Conservation (phyloP, 2,797 vertebrate genomes). For the Fistularia commersonii region DNA sequence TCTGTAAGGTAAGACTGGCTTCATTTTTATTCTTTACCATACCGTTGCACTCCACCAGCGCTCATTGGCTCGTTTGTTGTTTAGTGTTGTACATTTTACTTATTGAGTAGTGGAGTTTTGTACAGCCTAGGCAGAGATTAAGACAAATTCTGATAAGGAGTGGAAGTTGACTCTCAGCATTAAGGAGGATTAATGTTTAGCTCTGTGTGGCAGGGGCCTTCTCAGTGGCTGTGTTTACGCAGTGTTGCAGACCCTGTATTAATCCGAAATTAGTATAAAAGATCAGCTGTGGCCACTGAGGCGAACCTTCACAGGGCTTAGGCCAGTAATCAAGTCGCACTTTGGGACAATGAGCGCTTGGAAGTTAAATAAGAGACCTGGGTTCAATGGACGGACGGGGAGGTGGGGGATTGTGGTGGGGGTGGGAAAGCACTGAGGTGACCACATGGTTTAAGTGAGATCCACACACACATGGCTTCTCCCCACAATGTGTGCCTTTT, state of each 20-base stretch:
- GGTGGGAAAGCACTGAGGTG: constrained; percentile 28
- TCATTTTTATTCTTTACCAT: constrained; percentile 25
- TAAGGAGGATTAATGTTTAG: constrained; percentile 99
- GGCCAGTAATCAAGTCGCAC: constrained; percentile 83
- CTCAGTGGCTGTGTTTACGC: constrained; percentile 94
- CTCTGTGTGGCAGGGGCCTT: constrained; percentile 91
- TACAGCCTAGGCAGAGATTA: constrained; percentile 97
- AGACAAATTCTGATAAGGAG: constrained; percentile 99
- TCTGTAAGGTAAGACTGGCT: constrained; percentile 56
- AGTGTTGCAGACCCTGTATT: constrained; percentile 93
- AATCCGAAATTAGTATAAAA: constrained; percentile 99
- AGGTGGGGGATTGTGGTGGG: constrained; percentile 27
- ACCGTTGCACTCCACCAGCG: constrained; percentile 4
- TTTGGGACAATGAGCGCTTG: constrained; percentile 73
- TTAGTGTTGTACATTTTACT: constrained; percentile 79
- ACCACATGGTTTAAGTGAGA: constrained; percentile 68
- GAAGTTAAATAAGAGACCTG: constrained; percentile 71
- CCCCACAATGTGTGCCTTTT: constrained; percentile 18
- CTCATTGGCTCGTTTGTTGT: constrained; percentile 58
- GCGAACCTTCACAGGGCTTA: constrained; percentile 85
- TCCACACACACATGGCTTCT: constrained; percentile 9
- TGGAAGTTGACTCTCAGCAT: constrained; percentile 99
- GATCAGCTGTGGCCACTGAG: constrained; percentile 91
- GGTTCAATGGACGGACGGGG: constrained; percentile 46
- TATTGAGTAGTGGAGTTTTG: constrained; percentile 84